Evolutionary conservation across 2,113 vertebrate genomes (phyloP).

Genomic region (Pluvianellus socialis): DNA sequence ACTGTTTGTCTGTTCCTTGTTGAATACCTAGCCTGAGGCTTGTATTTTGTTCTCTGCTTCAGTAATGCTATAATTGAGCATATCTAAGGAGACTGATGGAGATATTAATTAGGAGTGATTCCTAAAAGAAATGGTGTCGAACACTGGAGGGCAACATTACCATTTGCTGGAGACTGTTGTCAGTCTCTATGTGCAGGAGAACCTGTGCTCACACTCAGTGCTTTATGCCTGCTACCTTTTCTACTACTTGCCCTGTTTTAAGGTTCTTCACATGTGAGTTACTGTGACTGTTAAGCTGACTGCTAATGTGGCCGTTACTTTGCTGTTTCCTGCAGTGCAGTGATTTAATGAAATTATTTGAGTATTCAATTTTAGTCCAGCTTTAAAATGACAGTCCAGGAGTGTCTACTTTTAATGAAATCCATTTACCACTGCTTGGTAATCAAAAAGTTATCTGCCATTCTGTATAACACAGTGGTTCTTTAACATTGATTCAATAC

Average conservation of each 20-base stretch:
- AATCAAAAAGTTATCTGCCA: background rate
- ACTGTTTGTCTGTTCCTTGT: background rate
- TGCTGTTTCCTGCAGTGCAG: background rate
- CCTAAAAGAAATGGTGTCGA: background rate
- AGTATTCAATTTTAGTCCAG: background rate
- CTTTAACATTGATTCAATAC: background rate
- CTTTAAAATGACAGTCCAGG: background rate
- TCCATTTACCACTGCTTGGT: background rate
- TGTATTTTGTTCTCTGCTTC: background rate
- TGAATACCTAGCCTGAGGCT: background rate
- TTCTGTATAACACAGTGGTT: background rate
- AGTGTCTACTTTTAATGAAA: background rate
- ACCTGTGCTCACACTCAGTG: background rate
- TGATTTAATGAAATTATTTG: background rate
- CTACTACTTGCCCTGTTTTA: background rate
- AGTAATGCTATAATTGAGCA: slow-evolving; percentile 23
- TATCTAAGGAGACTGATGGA: slow-evolving; percentile 14
- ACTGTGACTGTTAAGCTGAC: background rate
- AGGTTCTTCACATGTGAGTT: background rate
- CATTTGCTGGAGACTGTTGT: background rate
- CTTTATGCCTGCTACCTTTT: background rate
- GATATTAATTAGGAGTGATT: slow-evolving; percentile 26
- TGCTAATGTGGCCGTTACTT: background rate
- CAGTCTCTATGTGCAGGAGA: background rate
- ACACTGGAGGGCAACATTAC: slow-evolving; percentile 48